These are phyloP conservation scores for Nasua narica DNA, from an alignment of 2,797 vertebrate species.

Conservation along the genomic window DNA sequence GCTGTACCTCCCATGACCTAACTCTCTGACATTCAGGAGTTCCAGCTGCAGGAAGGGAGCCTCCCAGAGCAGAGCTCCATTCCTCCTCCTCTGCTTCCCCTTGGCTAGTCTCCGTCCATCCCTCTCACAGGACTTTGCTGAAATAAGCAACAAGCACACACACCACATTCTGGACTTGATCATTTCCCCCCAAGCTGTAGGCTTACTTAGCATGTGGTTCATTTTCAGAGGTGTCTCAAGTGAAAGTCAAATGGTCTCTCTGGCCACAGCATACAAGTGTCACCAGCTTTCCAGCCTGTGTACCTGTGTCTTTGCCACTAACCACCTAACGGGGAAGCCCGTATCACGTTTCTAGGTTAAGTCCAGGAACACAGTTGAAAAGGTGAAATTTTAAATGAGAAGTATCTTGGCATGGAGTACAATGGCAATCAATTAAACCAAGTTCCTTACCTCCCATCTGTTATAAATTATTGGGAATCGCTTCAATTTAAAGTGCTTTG, in stretches of 20 bases:
- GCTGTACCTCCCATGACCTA: neutral
- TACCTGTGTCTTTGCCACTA: neutral
- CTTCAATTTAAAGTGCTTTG: neutral
- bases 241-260: neutral
- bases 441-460: neutral
- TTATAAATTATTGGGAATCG: neutral
- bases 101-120: neutral
- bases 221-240: neutral
- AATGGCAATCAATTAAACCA: neutral
- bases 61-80: rapidly evolving
- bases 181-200: neutral
- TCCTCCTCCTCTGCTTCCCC: neutral
- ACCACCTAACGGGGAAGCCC: neutral
- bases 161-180: neutral
- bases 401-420: neutral
- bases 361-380: neutral
- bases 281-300: neutral
- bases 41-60: neutral
- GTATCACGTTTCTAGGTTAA: neutral
- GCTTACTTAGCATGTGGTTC: neutral
- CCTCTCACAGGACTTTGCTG: neutral
- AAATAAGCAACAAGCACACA: neutral
- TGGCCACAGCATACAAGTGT: neutral
- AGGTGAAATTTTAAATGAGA: neutral
- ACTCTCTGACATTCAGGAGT: neutral